Conservation (phyloP, 2,797 vertebrate genomes). For the Antrozous pallidus region DNA sequence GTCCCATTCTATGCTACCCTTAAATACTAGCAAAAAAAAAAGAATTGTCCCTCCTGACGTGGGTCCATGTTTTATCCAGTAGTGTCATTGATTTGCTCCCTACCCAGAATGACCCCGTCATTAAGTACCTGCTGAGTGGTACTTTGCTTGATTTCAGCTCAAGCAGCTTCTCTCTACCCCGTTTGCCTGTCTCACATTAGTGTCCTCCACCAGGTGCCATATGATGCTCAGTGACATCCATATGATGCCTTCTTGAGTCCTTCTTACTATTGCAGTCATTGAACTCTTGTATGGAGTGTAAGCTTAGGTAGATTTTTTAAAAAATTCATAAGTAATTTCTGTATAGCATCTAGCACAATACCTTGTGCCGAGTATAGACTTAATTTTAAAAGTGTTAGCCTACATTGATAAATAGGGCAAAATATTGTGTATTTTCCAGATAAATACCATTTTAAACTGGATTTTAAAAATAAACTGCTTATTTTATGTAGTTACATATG, state of each 20-base stretch:
- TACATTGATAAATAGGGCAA: not conserved
- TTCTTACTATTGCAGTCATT: not conserved
- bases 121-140: not conserved
- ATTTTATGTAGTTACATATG: not conserved
- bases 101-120: not conserved
- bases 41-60: not conserved
- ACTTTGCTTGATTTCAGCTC: not conserved
- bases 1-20: not conserved
- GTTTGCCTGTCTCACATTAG: not conserved
- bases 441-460: not conserved
- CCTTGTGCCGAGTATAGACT: not conserved
- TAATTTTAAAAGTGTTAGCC: constrained; percentile 5
- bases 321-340: not conserved
- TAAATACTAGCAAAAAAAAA: not conserved
- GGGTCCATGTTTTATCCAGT: not conserved
- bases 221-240: not conserved
- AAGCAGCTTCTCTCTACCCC: not conserved
- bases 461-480: not conserved
- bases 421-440: not conserved
- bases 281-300: not conserved
- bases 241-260: not conserved
- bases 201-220: too few relatives aligned
- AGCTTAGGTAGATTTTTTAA: not conserved
- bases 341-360: not conserved
- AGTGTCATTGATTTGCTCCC: not conserved